Percentiles rank a stretch among this genome's conserved stretches.
Conservation (phyloP, 2,888 invertebrate genomes). For the Phyllotreta striolata region DNA sequence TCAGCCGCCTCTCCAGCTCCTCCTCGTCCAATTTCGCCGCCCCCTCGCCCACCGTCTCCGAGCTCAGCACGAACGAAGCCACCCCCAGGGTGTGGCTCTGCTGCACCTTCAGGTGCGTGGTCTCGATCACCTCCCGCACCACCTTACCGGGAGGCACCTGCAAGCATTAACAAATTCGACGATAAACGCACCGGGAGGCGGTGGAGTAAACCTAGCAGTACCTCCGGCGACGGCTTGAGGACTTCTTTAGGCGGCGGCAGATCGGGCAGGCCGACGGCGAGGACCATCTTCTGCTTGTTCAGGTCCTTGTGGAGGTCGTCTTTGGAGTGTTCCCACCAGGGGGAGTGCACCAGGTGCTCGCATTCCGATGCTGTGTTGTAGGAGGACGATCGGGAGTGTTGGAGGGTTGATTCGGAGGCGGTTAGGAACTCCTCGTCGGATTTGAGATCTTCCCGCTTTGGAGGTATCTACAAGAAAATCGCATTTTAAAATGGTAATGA, state of each 20-base stretch:
- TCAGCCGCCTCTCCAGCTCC: slow-evolving; percentile 59
- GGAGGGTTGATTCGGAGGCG: slow-evolving; percentile 73
- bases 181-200: background rate
- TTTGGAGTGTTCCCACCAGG: slow-evolving; percentile 67
- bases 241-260: slow-evolving; percentile 56
- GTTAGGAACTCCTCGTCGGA: slow-evolving; percentile 72
- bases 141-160: slow-evolving; percentile 61
- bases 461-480: slow-evolving; percentile 41
- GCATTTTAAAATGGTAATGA: too few relatives aligned
- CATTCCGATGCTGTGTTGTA: slow-evolving; percentile 75
- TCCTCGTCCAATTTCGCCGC: slow-evolving; percentile 53
- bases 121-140: slow-evolving; percentile 63
- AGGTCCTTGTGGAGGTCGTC: slow-evolving; percentile 55
- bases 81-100: slow-evolving; percentile 64
- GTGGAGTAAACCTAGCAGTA: background rate
- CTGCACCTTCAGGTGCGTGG: slow-evolving; percentile 64
- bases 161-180: background rate
- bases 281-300: slow-evolving; percentile 60
- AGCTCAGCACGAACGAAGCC: slow-evolving; percentile 65
- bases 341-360: slow-evolving; percentile 63
- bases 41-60: slow-evolving; percentile 59
- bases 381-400: slow-evolving; percentile 72
- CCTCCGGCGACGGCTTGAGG: slow-evolving; percentile 58
- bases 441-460: slow-evolving; percentile 62
- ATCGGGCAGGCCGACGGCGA: slow-evolving; percentile 60